A percentile compares a stretch with the other conserved stretches of the same genome.
Evolutionary conservation across 2,113 vertebrate species (phyloP).

Genomic region (Vimba vimba): DNA sequence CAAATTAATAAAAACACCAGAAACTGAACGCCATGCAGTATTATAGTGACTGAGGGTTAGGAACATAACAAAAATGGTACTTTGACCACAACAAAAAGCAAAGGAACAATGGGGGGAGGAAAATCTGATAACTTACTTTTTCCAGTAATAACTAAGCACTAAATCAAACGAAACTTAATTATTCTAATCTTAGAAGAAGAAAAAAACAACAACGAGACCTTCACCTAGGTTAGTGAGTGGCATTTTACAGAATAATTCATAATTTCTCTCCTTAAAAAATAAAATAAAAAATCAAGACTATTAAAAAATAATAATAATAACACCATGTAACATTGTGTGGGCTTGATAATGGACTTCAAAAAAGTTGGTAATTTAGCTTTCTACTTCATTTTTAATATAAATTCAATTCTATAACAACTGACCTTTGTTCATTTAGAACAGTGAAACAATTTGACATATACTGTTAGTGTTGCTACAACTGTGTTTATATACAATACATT

Average conservation of each 20-base stretch:
- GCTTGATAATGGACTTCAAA: neutral
- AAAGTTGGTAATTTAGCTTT: neutral
- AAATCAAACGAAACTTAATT: conserved; percentile 1
- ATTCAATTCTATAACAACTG: neutral
- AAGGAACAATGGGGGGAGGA: neutral
- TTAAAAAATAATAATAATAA: neutral
- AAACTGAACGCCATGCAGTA: conserved; percentile 10
- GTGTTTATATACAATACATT: neutral
- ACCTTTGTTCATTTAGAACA: neutral
- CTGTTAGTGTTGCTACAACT: neutral
- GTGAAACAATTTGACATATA: neutral
- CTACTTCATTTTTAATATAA: neutral
- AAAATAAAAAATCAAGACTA: neutral
- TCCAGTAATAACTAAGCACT: neutral
- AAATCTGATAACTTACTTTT: neutral
- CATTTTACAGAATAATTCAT: neutral
- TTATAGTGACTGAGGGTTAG: conserved; percentile 8
- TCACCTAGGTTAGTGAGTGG: neutral
- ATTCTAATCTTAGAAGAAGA: neutral
- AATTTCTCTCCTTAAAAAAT: neutral
- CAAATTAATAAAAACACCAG: neutral
- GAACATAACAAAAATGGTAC: neutral
- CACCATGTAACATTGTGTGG: neutral
- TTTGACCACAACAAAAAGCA: conserved; percentile 6
- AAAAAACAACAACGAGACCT: neutral